phyloP scores from a whole-genome alignment of 2,797 vertebrate genomes.

The Lutjanus campechanus region DNA sequence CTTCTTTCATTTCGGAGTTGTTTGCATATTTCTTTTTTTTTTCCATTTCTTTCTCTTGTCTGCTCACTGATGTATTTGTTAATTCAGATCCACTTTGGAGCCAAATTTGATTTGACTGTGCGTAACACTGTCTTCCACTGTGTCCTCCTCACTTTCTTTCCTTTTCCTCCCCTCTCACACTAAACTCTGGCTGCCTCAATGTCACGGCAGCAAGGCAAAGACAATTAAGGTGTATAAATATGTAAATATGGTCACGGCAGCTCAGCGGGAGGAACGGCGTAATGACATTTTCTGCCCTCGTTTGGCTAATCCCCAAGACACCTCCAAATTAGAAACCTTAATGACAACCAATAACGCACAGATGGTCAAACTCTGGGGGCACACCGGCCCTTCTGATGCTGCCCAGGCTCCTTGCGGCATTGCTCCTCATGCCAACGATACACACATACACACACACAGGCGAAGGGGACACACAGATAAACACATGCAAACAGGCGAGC shows the following conservation, averaged over 20 bases:
- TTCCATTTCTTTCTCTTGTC: slow-evolving; percentile 10
- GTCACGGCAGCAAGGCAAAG: slow-evolving; percentile 84
- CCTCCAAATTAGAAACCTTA: slow-evolving; percentile 89
- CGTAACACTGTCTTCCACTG: slow-evolving; percentile 32
- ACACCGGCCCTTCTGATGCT: slow-evolving; percentile 79
- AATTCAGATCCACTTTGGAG: slow-evolving; percentile 32
- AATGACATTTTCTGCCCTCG: slow-evolving; percentile 87
- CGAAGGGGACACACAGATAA: slow-evolving; percentile 24
- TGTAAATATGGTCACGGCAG: slow-evolving; percentile 87
- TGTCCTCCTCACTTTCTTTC: slow-evolving; percentile 28
- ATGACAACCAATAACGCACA: slow-evolving; percentile 88
- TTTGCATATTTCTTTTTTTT: neutral
- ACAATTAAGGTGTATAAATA: slow-evolving; percentile 89
- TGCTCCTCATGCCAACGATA: slow-evolving; percentile 76
- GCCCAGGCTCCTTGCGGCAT: slow-evolving; percentile 76
- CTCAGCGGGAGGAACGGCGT: slow-evolving; percentile 80
- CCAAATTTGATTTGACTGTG: slow-evolving; percentile 41
- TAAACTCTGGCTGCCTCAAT: slow-evolving; percentile 77
- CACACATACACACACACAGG: slow-evolving; percentile 47
- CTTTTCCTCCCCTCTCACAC: slow-evolving; percentile 16
- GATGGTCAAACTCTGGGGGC: slow-evolving; percentile 88
- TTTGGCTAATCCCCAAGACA: slow-evolving; percentile 88
- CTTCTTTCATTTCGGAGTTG: neutral
- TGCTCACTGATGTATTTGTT: slow-evolving; percentile 9
- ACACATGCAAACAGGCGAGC: slow-evolving; percentile 54